These are phyloP conservation scores for Hydroisotoma schaefferi DNA, from an alignment of 2,888 invertebrate genomes.

Conservation along the genomic window DNA sequence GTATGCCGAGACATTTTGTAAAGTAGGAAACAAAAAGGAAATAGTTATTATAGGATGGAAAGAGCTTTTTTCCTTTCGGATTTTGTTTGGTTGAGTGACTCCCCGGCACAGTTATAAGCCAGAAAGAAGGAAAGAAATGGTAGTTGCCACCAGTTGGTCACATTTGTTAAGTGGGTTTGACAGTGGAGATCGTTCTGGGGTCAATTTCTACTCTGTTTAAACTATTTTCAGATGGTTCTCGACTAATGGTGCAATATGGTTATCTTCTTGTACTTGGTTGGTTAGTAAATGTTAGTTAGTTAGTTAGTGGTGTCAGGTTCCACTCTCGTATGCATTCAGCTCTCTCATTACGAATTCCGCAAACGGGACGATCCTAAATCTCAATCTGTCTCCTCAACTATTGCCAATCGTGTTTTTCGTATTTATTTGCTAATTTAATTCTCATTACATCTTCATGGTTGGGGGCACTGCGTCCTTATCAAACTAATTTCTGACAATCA, in stretches of 20 bases:
- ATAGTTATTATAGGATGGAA: neutral
- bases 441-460: too few relatives aligned
- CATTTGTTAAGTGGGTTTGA: constrained; percentile 2
- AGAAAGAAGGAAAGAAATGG: neutral
- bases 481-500: too few relatives aligned
- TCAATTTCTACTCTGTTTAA: constrained; percentile 3
- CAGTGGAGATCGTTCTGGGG: constrained; percentile 4
- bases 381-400: constrained; percentile 6
- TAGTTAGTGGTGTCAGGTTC: constrained; percentile 1
- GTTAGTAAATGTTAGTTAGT: neutral
- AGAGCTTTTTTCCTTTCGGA: neutral
- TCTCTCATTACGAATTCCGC: neutral
- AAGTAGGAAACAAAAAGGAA: neutral
- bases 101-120: too few relatives aligned
- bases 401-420: too few relatives aligned
- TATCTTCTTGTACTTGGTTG: too few relatives aligned
- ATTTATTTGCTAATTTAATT: too few relatives aligned
- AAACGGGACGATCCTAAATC: constrained; percentile 1
- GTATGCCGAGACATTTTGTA: neutral
- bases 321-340: neutral
- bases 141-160: constrained; percentile 4
- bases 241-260: too few relatives aligned
- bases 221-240: constrained; percentile 3
- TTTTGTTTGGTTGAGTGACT: constrained; percentile 2
- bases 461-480: too few relatives aligned